These are phyloP conservation scores for Bathynomus jamesi DNA, from an alignment of 1,140 invertebrate genomes.

Conservation along the genomic window DNA sequence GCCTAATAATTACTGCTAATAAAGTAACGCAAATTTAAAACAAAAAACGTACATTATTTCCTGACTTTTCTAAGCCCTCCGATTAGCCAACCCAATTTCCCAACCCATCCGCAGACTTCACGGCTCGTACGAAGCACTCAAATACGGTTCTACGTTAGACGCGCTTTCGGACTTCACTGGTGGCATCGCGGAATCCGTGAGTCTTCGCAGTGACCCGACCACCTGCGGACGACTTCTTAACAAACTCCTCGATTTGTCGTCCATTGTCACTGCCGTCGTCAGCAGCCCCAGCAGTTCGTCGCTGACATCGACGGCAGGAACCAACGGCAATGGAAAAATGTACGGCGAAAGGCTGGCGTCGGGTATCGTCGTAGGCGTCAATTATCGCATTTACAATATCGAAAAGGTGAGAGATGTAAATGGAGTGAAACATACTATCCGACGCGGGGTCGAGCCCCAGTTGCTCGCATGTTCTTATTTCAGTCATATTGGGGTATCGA, in stretches of 20 bases:
- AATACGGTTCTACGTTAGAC: constrained; percentile 78
- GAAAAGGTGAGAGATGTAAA: constrained; percentile 63
- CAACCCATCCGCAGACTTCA: constrained; percentile 79
- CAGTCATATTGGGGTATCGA: no score
- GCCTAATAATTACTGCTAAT: no score
- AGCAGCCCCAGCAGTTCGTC: constrained; percentile 3
- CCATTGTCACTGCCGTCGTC: constrained; percentile 71
- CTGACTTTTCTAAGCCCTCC: no score
- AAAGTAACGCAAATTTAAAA: no score
- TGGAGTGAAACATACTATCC: neutral
- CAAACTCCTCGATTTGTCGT: constrained; percentile 71
- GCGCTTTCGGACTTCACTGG: constrained; percentile 81
- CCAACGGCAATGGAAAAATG: constrained; percentile 2
- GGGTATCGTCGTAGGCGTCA: constrained; percentile 68
- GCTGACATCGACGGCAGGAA: constrained; percentile 3
- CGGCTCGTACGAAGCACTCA: constrained; percentile 94
- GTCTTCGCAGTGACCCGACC: constrained; percentile 59
- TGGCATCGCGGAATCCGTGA: constrained; percentile 68
- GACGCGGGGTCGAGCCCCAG: neutral
- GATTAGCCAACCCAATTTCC: no score
- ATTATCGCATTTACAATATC: constrained; percentile 69
- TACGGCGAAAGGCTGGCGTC: constrained; percentile 59
- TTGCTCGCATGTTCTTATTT: neutral
- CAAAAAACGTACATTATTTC: no score
- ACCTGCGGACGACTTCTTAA: constrained; percentile 57